Percentiles rank a stretch among this genome's conserved stretches.
These are phyloP conservation scores for Panonychus citri DNA, from an alignment of 1,140 invertebrate species.

Conservation along the genomic window DNA sequence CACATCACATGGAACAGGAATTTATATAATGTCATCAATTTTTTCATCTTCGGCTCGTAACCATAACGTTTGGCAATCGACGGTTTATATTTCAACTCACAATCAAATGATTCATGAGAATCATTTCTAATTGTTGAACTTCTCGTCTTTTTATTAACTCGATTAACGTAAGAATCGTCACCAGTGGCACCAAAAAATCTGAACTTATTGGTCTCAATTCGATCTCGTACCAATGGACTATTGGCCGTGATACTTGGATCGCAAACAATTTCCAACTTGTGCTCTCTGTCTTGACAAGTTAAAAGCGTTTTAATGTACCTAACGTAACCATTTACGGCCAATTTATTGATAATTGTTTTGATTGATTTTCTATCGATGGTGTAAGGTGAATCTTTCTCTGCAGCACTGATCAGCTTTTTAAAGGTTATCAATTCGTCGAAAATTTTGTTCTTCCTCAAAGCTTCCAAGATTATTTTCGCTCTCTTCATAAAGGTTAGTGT, in stretches of 20 bases:
- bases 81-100: conserved; percentile 7
- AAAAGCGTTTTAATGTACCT: conserved; percentile 33
- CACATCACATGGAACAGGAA: conserved; percentile 41
- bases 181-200: conserved; percentile 25
- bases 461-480: conserved; percentile 33
- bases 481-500: conserved; percentile 30
- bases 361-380: conserved; percentile 38
- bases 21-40: conserved; percentile 38
- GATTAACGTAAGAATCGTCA: not conserved
- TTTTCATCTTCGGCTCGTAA: conserved; percentile 39
- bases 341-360: conserved; percentile 29
- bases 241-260: conserved; percentile 28
- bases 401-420: conserved; percentile 29
- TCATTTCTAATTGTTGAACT: not conserved
- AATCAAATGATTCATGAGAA: not conserved
- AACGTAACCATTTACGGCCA: conserved; percentile 32
- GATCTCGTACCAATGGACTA: conserved; percentile 30
- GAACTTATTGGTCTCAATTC: conserved; percentile 35
- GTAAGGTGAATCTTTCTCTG: conserved; percentile 29
- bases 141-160: not conserved
- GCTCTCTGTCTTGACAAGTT: conserved; percentile 24
- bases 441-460: conserved; percentile 30
- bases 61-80: conserved; percentile 23
- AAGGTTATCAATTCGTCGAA: conserved; percentile 31
- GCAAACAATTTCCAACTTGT: conserved; percentile 31